Base-by-base conservation (phyloP, 1,140 invertebrate species). In the Goniozus legneri region DNA sequence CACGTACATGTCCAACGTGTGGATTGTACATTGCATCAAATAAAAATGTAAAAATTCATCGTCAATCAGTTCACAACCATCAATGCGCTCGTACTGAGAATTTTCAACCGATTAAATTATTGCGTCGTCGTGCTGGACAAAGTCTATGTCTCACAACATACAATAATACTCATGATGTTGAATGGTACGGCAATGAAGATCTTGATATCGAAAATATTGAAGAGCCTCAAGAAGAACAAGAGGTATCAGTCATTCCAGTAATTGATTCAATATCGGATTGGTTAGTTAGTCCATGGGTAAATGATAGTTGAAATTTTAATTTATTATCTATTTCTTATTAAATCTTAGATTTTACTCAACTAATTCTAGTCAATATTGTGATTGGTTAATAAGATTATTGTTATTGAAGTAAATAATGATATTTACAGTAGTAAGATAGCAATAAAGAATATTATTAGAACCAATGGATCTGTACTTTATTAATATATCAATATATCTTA, bases 21-120 rank as follows among this genome's bases (percentile, higher is more conserved):
- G 31, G 31, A n/a, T 12, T 44, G 14, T 44, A 44, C 14, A 33
- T 34, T 41, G 38, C 21, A 27, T 27, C 38, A 14, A 30, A 41
- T 15, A 30, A 27, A 14, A 33, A 33, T 4, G 4, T 13, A n/a
- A 7, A n/a, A 10, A 33, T n/a, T 33, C 6, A 33, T 8, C n/a
- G 32, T 13, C 32, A 14, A 33, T n/a, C 6, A 41, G 22, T 15
- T 8, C 21, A 41, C n/a, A 41, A 41, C n/a, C 12, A 21, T n/a
- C 2, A 39, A 21, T 20, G 20, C 22, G 37, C 20, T 21, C 18
- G 12, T 14, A 3, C 12, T 21, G 18, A 20, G 10, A 19, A 19
- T 12, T 12, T 20, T 39, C 20, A 27, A 10, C 19, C 21, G 3
- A 7, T 13, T 13, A 22, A 18, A 10, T 13, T 19, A n/a, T n/a